Evolutionary conservation across 2,113 vertebrate genomes (phyloP), one percentile per base, ranked within the genome.

Genomic region (Pollimyrus isidori): DNA sequence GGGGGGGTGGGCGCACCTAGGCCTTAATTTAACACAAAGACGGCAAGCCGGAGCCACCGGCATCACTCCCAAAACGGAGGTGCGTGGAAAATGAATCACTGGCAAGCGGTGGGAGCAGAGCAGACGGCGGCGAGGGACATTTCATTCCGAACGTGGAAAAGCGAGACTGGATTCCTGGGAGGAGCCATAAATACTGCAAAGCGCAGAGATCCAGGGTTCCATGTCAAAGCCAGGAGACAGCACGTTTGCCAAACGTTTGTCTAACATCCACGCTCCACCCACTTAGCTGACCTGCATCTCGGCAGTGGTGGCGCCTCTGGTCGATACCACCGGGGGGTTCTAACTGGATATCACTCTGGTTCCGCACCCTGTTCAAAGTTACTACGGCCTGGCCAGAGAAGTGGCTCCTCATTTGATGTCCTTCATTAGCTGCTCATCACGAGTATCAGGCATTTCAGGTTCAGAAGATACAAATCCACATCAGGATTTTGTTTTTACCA

Each of bases 141-240:
- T 52, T 86, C 7, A 86, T 48, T 30, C 26, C 10, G 5, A 83
- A 65, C 30, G 17, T 7, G 39, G 82, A 89, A 83, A 58, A 53
- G 42, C 11, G 39, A n/a, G 45, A 17, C 52, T 83, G 88, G 69
- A 89, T 48, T 48, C 73, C 73, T 53, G 69, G 69, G 50, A 89
- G 76, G 80, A 85, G 50, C n/a, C 52, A 45, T 89, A 89, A 86
- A 89, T 69, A 89, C 82, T 86, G 42, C 56, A 46, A 39, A 65
- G 42, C 45, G 13, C 23, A 7, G 52, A n/a, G 89, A 89, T 21
- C 3, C 45, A 45, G 88, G 88, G 49, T 45, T 88, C 69, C 88
- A 7, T 56, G 87, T 48, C 62, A 48, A 13, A 2, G 30, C 30
- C 3, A 42, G 88, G 87, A n/a, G 42, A 26, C 15, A 6, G 35